Conservation (phyloP, 2,888 invertebrate species). For the Hypselothyrea guttata region DNA sequence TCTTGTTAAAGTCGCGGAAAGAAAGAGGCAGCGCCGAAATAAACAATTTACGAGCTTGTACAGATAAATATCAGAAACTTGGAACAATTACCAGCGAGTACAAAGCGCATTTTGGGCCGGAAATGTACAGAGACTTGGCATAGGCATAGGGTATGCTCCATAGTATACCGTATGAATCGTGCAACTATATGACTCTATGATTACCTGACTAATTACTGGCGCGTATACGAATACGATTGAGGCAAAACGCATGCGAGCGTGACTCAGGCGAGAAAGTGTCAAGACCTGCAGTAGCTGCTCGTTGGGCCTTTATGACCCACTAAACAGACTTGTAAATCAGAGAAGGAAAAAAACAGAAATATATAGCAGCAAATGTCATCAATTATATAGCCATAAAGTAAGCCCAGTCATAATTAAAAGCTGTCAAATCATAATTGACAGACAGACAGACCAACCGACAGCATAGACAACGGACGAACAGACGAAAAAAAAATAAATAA, state of each 20-base stretch:
- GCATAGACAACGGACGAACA: conserved; percentile 20
- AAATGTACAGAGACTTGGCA: too few relatives aligned
- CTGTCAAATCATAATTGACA: conserved; percentile 71
- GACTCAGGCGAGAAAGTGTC: conserved; percentile 67
- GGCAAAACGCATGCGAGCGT: conserved; percentile 40
- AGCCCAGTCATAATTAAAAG: conserved; percentile 61
- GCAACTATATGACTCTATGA: conserved; percentile 1
- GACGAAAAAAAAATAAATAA: too few relatives aligned
- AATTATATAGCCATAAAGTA: conserved; percentile 54
- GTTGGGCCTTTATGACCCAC: conserved; percentile 38
- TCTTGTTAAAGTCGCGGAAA: too few relatives aligned
- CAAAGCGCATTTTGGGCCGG: too few relatives aligned
- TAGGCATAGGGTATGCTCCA: too few relatives aligned
- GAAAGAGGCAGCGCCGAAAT: too few relatives aligned
- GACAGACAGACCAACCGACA: conserved; percentile 9
- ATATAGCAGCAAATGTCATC: conserved; percentile 54
- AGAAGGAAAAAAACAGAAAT: conserved; percentile 13
- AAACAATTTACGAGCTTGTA: too few relatives aligned
- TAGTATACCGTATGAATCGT: too few relatives aligned
- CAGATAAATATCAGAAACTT: too few relatives aligned
- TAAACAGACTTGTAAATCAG: not conserved
- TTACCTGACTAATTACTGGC: conserved; percentile 33
- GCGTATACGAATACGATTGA: conserved; percentile 27
- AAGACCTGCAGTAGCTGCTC: conserved; percentile 35
- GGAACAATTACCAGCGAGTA: too few relatives aligned